These are phyloP conservation scores for Megalops atlanticus DNA, from an alignment of 2,113 vertebrate species.

Conservation along the genomic window DNA sequence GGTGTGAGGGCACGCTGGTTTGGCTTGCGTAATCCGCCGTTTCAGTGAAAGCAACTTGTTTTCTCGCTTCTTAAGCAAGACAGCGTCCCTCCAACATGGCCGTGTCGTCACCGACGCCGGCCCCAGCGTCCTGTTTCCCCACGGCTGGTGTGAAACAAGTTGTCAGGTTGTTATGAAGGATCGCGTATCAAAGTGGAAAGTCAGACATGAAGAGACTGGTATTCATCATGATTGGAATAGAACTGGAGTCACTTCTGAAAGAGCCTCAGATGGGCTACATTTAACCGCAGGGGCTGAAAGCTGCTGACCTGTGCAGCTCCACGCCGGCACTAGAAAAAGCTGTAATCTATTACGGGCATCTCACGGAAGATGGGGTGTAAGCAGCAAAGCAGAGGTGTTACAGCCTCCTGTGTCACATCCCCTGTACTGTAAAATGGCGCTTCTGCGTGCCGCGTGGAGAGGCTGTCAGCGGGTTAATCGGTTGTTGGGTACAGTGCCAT, in stretches of 20 bases:
- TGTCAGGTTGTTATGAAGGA: constrained; percentile 56
- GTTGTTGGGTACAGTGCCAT: neutral
- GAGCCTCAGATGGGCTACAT: constrained; percentile 45
- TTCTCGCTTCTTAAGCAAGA: neutral
- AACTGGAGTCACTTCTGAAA: constrained; percentile 44
- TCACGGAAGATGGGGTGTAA: constrained; percentile 31
- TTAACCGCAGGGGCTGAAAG: constrained; percentile 46
- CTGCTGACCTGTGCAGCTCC: constrained; percentile 44
- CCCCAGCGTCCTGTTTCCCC: constrained; percentile 31
- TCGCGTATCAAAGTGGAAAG: constrained; percentile 57
- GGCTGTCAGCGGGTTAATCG: neutral
- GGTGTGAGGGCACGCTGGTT: no score
- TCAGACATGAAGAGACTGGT: constrained; percentile 40
- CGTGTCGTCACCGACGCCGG: constrained; percentile 22
- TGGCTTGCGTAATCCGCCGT: neutral
- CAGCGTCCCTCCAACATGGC: neutral
- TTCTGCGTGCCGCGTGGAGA: neutral
- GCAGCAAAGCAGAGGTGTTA: constrained; percentile 24
- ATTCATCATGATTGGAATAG: constrained; percentile 60
- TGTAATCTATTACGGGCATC: constrained; percentile 57
- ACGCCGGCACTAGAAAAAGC: constrained; percentile 40
- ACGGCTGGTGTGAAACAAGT: constrained; percentile 46
- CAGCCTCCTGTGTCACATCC: neutral
- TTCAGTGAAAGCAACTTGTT: neutral
- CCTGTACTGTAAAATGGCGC: neutral